A percentile compares a stretch with the other conserved stretches of the same genome.
These are phyloP conservation scores for Homalodisca vitripennis DNA, from an alignment of 1,140 invertebrate species.

Conservation along the genomic window DNA sequence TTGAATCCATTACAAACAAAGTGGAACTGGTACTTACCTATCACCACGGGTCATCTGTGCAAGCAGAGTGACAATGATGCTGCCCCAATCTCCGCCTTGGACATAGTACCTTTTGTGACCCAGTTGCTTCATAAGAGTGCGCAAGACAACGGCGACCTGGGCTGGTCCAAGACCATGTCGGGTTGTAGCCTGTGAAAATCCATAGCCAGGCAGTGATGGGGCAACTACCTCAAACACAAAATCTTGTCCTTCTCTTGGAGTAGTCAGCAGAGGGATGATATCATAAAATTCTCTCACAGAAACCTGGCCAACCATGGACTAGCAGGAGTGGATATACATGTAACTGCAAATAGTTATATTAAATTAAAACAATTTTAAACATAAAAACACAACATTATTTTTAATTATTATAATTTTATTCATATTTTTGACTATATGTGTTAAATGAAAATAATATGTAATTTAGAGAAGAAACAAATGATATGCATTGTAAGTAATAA, in stretches of 20 bases:
- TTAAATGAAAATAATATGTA: no score
- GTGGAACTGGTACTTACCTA: no score
- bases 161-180: conserved; percentile 61
- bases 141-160: conserved; percentile 70
- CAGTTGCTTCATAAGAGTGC: conserved; percentile 79
- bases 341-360: no score
- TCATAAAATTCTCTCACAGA: conserved; percentile 84
- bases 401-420: no score
- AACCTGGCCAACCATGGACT: conserved; percentile 90
- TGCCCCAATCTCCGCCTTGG: conserved; percentile 87
- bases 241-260: conserved; percentile 54
- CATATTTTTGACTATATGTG: no score
- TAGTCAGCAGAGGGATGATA: conserved; percentile 68
- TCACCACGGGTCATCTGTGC: conserved; percentile 61
- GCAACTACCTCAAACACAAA: conserved; percentile 80
- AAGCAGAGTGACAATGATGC: conserved; percentile 58
- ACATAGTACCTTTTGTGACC: conserved; percentile 73
- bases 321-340: conserved; percentile 61
- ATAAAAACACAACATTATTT: no score
- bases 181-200: conserved; percentile 69
- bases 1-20: no score
- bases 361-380: no score
- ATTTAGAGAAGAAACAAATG: no score
- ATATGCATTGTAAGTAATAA: no score
- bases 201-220: conserved; percentile 82